phyloP scores from a whole-genome alignment of 2,888 invertebrate genomes.

The Sylvicola cinctus region DNA sequence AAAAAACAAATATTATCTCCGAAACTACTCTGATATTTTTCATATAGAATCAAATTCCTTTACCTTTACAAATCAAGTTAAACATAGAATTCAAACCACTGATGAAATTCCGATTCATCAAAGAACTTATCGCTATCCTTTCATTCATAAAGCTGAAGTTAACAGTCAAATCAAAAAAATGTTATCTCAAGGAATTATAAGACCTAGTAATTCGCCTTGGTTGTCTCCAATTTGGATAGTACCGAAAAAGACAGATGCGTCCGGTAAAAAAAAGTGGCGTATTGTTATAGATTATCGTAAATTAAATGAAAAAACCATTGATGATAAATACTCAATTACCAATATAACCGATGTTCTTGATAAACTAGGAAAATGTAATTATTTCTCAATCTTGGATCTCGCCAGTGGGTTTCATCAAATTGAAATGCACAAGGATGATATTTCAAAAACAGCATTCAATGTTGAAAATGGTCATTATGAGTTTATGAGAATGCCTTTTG shows the following conservation, averaged over 20 bases:
- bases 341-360: slow-evolving; percentile 12
- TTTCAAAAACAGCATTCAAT: slow-evolving; percentile 11
- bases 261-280: slow-evolving; percentile 10
- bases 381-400: slow-evolving; percentile 13
- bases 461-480: slow-evolving; percentile 9
- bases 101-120: too few species aligned
- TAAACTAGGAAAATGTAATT: slow-evolving; percentile 11
- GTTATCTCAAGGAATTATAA: slow-evolving; percentile 10
- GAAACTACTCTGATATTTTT: too few species aligned
- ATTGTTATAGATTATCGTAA: slow-evolving; percentile 12
- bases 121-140: too few species aligned
- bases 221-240: slow-evolving; percentile 9
- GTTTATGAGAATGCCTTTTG: too few species aligned
- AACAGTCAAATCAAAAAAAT: too few species aligned
- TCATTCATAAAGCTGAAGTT: too few species aligned
- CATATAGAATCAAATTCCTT: too few species aligned
- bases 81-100: too few species aligned
- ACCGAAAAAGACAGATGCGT: slow-evolving; percentile 10
- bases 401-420: slow-evolving; percentile 16
- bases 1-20: too few species aligned
- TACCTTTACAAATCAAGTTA: too few species aligned
- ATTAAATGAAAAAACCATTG: slow-evolving; percentile 9
- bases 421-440: slow-evolving; percentile 9
- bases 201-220: slow-evolving; percentile 9
- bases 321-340: slow-evolving; percentile 11